A percentile compares a stretch with the other conserved stretches of the same genome.
Conservation (phyloP, 1,140 invertebrate genomes). For the Drosophila orena region DNA sequence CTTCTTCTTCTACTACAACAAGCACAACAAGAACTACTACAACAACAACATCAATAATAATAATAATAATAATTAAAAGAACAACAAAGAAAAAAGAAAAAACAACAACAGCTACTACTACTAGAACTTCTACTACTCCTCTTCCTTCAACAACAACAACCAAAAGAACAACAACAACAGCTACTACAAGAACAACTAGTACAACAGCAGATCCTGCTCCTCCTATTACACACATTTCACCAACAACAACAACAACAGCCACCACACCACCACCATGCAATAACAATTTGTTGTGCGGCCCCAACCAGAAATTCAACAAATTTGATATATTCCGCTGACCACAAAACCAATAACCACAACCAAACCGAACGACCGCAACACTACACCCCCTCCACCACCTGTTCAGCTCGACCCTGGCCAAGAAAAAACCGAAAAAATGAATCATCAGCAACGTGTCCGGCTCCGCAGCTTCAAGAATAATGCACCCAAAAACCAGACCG, state of each 20-base stretch:
- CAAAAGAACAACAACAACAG: conserved; percentile 59
- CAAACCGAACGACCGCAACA: conserved; percentile 34
- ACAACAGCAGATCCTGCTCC: conserved; percentile 77
- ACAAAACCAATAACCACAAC: conserved; percentile 30
- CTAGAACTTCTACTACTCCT: conserved; percentile 81
- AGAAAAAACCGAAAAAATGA: background rate
- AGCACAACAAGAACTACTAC: conserved; percentile 71
- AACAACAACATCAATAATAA: conserved; percentile 41
- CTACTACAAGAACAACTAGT: conserved; percentile 78
- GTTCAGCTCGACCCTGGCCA: conserved; percentile 36
- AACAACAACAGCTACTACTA: conserved; percentile 56
- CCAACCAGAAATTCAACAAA: conserved; percentile 62
- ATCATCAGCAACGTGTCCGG: conserved; percentile 46
- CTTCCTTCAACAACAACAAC: conserved; percentile 67
- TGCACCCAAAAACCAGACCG: conserved; percentile 16
- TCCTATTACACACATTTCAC: conserved; percentile 82
- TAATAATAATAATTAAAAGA: conserved; percentile 9
- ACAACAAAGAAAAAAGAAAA: conserved; percentile 3
- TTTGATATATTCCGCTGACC: conserved; percentile 75
- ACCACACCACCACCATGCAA: conserved; percentile 26
- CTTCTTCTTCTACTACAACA: conserved; percentile 82
- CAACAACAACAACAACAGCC: conserved; percentile 34
- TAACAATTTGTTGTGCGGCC: conserved; percentile 54
- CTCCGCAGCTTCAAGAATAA: conserved; percentile 35
- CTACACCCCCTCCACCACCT: conserved; percentile 28